phyloP scores from a whole-genome alignment of 2,888 invertebrate species.

The Drosophila pseudotalamancana region DNA sequence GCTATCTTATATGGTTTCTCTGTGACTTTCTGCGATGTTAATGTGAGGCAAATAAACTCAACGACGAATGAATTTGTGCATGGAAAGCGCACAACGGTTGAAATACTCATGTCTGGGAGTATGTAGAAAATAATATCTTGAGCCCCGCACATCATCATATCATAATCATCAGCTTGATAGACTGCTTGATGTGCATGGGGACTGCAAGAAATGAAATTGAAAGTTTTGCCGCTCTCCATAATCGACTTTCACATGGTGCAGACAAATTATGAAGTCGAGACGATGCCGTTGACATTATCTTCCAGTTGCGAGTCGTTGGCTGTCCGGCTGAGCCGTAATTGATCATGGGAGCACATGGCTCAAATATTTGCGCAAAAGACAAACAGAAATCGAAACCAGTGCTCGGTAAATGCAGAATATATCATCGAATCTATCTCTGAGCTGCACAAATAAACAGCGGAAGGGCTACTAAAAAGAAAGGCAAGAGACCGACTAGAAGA shows the following conservation, averaged over 20 bases:
- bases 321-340: slow-evolving; percentile 44
- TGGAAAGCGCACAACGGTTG: slow-evolving; percentile 43
- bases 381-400: slow-evolving; percentile 46
- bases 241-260: slow-evolving; percentile 67
- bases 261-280: slow-evolving; percentile 30
- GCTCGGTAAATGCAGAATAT: slow-evolving; percentile 30
- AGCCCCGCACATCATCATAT: slow-evolving; percentile 26
- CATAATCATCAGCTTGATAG: slow-evolving; percentile 41
- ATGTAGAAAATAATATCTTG: slow-evolving; percentile 22
- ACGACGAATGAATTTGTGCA: slow-evolving; percentile 27
- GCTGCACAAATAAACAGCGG: slow-evolving; percentile 50
- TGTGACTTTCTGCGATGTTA: slow-evolving; percentile 26
- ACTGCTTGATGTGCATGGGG: slow-evolving; percentile 17
- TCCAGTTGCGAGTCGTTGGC: slow-evolving; percentile 6
- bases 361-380: slow-evolving; percentile 50
- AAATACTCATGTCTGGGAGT: slow-evolving; percentile 8
- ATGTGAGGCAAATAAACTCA: slow-evolving; percentile 21
- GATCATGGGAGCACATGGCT: slow-evolving; percentile 44
- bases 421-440: slow-evolving; percentile 42
- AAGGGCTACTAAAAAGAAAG: too few species aligned
- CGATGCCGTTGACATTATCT: slow-evolving; percentile 62
- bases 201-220: slow-evolving; percentile 47
- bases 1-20: slow-evolving; percentile 4
- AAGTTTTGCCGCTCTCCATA: slow-evolving; percentile 41
- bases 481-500: too few species aligned